A percentile compares a stretch with the other conserved stretches of the same genome.
Evolutionary conservation across 2,113 vertebrate genomes (phyloP).

Genomic region (Papio anubis): DNA sequence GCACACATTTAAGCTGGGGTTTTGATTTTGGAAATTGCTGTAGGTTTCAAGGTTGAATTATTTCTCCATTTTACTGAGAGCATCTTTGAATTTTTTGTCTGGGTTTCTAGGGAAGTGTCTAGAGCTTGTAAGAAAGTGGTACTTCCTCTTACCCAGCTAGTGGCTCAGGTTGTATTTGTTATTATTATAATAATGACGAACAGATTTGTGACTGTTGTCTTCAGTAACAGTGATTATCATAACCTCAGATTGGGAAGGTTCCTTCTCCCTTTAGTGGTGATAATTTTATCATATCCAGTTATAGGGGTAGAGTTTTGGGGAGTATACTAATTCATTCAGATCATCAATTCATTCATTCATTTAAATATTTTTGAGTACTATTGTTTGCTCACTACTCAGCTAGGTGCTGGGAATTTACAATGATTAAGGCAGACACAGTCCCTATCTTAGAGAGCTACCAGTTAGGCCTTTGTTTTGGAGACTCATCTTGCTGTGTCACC

Average conservation of each 20-base stretch:
- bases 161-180: neutral
- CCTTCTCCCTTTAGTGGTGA: neutral
- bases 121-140: neutral
- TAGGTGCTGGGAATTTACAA: neutral
- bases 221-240: neutral
- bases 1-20: neutral
- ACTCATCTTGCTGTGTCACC: too few relatives aligned
- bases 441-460: neutral
- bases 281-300: neutral
- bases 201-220: neutral
- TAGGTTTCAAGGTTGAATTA: constrained; percentile 30
- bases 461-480: neutral
- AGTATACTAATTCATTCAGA: neutral
- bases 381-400: neutral
- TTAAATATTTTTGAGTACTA: neutral
- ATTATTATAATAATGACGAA: neutral
- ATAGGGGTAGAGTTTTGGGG: neutral
- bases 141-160: neutral
- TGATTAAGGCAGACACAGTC: neutral
- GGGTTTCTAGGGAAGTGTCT: neutral
- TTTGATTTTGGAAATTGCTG: constrained; percentile 30
- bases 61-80: constrained; percentile 35
- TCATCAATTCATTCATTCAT: neutral
- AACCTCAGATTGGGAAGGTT: neutral
- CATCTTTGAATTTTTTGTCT: constrained; percentile 34